phyloP scores from a whole-genome alignment of 2,113 vertebrate genomes.

The Dolichotis patagonum region DNA sequence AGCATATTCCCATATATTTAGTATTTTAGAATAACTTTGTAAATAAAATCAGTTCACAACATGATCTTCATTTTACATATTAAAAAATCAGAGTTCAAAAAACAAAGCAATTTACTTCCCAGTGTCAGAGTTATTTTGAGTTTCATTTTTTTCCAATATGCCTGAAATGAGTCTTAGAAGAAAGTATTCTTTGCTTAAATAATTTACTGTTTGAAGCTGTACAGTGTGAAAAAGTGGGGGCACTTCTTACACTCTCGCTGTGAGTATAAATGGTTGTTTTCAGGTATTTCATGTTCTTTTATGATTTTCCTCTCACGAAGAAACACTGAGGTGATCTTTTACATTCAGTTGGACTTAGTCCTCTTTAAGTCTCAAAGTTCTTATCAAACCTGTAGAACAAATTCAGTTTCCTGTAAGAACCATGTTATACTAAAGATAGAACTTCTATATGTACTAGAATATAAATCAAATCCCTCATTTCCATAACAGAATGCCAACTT shows the following conservation, averaged over 20 bases:
- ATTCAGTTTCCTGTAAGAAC: neutral
- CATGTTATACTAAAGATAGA: neutral
- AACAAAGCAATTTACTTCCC: neutral
- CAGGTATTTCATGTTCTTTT: conserved; percentile 22
- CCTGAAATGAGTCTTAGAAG: conserved; percentile 25
- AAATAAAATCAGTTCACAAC: neutral
- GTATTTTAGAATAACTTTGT: neutral
- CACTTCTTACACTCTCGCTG: neutral
- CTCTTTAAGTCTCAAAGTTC: neutral
- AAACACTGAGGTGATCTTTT: conserved; percentile 5
- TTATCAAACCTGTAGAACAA: neutral
- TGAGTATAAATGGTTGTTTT: neutral
- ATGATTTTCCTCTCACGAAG: conserved; percentile 19
- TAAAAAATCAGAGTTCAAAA: neutral
- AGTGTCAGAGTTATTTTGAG: neutral
- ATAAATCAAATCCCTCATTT: conserved; percentile 54
- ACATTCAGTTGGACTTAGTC: neutral
- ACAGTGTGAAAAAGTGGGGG: neutral
- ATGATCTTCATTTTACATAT: conserved; percentile 27
- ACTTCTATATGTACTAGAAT: neutral
- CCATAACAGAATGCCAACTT: conserved; percentile 18
- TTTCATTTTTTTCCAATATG: neutral
- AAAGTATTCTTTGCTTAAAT: conserved; percentile 49
- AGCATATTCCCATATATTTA: neutral
- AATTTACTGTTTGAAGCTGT: neutral